These are phyloP conservation scores for Drosophila baimaii DNA, from an alignment of 1,140 invertebrate species.

Conservation along the genomic window DNA sequence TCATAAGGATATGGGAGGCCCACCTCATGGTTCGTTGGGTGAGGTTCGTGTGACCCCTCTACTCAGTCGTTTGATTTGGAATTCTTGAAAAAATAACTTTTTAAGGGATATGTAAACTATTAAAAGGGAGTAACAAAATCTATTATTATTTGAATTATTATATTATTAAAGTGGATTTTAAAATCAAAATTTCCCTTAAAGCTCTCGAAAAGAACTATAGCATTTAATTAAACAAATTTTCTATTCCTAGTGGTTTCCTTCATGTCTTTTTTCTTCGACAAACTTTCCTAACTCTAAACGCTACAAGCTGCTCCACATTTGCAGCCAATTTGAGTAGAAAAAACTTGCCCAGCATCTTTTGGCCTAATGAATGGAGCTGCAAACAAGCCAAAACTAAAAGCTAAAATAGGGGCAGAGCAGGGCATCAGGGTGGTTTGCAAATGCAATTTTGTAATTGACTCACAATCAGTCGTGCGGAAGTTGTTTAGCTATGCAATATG, in stretches of 20 bases:
- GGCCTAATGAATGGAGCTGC: conserved; percentile 42
- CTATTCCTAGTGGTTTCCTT: background rate
- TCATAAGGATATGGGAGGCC: conserved; percentile 9
- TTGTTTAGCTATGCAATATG: conserved; percentile 61
- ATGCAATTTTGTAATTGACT: conserved; percentile 66
- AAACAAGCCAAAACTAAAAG: conserved; percentile 11
- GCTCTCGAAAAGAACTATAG: background rate
- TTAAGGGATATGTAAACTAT: background rate
- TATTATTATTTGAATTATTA: background rate
- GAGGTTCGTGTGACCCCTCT: background rate
- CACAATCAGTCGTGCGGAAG: conserved; percentile 60
- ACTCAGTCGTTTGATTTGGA: background rate
- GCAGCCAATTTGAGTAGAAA: conserved; percentile 6
- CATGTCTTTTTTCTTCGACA: background rate
- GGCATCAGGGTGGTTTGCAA: background rate
- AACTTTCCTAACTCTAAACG: conserved; percentile 11
- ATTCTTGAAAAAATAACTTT: background rate
- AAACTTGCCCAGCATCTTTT: conserved; percentile 34
- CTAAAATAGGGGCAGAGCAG: background rate
- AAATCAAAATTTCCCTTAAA: too few species aligned
- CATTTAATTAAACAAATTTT: conserved; percentile 10
- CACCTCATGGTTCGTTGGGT: conserved; percentile 59
- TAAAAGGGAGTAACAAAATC: background rate
- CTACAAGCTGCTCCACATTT: conserved; percentile 20
- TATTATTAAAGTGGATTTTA: too few species aligned